Conservation (phyloP, 1,140 invertebrate genomes). For the Homalodisca vitripennis region DNA sequence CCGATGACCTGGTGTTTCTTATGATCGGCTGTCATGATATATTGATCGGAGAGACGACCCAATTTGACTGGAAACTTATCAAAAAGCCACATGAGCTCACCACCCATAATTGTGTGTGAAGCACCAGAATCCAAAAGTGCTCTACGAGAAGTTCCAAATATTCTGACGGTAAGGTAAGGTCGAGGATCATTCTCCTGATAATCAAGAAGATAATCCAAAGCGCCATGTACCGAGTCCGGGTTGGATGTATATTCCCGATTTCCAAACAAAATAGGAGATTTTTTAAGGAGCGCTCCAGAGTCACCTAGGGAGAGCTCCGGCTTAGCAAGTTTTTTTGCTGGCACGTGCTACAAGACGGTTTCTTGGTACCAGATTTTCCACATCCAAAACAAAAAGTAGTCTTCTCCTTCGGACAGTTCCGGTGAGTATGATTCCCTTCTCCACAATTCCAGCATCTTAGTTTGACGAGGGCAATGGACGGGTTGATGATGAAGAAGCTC, state of each 20-base stretch:
- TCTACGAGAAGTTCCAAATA: not conserved
- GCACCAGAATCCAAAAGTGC: conserved; percentile 7
- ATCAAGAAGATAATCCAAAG: not conserved
- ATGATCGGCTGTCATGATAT: not conserved
- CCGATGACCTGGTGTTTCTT: not conserved
- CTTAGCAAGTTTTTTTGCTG: not conserved
- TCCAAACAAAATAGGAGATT: too few relatives aligned
- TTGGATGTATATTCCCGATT: not conserved
- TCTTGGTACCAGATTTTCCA: not conserved
- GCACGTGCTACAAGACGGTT: not conserved
- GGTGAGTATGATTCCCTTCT: not conserved
- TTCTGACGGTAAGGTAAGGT: not conserved
- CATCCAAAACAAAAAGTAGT: not conserved
- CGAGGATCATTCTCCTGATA: not conserved
- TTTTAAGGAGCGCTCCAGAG: too few relatives aligned
- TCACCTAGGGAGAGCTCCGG: too few relatives aligned
- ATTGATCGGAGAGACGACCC: not conserved
- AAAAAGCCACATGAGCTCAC: not conserved
- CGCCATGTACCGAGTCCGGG: not conserved
- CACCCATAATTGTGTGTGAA: not conserved
- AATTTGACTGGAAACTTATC: not conserved
- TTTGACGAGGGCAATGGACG: not conserved
- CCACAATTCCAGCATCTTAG: not conserved
- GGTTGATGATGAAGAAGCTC: too few relatives aligned
- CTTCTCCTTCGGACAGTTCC: not conserved